Evolutionary conservation across 2,113 vertebrate genomes (phyloP).

Genomic region (Jacana jacana): DNA sequence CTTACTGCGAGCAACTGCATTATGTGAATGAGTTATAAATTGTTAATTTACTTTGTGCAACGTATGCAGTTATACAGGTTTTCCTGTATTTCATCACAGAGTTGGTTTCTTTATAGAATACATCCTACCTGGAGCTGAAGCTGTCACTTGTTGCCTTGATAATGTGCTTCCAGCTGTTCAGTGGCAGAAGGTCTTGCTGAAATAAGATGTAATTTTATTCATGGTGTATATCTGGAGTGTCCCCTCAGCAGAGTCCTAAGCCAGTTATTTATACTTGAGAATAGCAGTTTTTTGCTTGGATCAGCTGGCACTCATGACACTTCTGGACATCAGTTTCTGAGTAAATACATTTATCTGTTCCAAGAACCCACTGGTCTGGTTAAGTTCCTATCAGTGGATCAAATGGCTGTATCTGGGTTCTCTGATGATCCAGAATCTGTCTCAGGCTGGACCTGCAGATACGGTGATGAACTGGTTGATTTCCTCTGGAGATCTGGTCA

Average conservation of each 20-base stretch:
- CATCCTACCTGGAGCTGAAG: neutral
- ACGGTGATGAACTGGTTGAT: neutral
- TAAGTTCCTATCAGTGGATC: neutral
- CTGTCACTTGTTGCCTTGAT: neutral
- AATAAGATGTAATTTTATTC: neutral
- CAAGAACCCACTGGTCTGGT: rapidly evolving
- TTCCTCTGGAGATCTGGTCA: neutral
- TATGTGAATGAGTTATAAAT: neutral
- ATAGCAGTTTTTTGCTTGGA: neutral
- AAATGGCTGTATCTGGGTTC: neutral
- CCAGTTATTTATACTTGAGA: neutral
- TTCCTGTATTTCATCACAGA: neutral
- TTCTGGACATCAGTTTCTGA: neutral
- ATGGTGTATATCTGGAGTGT: neutral
- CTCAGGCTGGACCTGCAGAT: neutral
- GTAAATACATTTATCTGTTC: neutral
- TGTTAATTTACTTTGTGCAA: slow-evolving; percentile 24
- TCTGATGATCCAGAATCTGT: neutral
- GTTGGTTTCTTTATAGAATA: neutral
- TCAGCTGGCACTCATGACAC: neutral
- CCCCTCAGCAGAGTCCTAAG: neutral
- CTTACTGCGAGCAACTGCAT: neutral
- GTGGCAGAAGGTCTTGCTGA: neutral
- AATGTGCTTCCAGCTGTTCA: neutral
- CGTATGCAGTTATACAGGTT: slow-evolving; percentile 11